phyloP scores from a whole-genome alignment of 2,113 vertebrate species.

The Fukomys damarensis region DNA sequence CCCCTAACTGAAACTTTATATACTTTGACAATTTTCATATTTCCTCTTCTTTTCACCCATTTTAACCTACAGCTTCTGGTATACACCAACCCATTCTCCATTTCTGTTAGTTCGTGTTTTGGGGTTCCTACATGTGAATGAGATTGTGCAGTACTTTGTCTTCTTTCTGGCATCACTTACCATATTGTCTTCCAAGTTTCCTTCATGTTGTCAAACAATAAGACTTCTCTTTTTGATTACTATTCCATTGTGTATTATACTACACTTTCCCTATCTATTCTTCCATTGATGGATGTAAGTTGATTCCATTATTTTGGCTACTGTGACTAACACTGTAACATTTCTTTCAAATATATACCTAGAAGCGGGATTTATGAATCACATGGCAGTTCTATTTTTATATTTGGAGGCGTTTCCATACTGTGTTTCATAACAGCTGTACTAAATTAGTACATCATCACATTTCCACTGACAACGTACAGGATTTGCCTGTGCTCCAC shows the following conservation, averaged over 20 bases:
- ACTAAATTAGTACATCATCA: neutral
- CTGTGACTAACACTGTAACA: no score
- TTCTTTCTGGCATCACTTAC: neutral
- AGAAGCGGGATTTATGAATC: no score
- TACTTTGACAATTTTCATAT: neutral
- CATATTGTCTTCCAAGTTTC: neutral
- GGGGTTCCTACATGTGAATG: neutral
- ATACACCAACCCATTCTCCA: neutral
- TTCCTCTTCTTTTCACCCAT: neutral
- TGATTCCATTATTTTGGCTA: no score
- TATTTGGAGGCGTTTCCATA: neutral
- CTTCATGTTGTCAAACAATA: neutral
- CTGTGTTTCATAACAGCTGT: neutral
- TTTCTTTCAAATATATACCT: no score
- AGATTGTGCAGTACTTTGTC: no score
- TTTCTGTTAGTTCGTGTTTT: neutral
- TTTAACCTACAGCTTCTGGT: neutral
- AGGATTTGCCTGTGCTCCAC: no score
- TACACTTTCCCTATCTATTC: neutral
- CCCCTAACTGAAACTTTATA: neutral
- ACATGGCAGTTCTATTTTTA: neutral
- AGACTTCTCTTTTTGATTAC: neutral
- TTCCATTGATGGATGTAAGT: no score
- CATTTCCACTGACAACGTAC: neutral
- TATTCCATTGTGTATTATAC: neutral